phyloP scores from a whole-genome alignment of 2,113 vertebrate genomes.

The Panthera leo region DNA sequence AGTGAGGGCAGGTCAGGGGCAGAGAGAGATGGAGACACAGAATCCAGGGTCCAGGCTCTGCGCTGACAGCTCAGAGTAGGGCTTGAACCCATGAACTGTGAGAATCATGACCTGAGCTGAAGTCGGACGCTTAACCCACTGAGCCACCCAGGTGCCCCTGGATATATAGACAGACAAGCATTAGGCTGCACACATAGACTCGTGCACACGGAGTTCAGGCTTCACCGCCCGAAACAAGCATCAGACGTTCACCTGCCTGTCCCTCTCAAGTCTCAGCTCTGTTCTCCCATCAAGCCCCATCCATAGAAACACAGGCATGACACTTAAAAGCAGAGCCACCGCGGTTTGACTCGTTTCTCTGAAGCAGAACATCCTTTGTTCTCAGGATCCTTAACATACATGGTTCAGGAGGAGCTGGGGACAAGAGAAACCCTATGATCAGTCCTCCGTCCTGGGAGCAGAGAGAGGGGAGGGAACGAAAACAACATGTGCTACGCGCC shows the following conservation, averaged over 20 bases:
- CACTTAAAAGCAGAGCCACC: accelerated
- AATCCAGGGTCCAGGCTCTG: no score
- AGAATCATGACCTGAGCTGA: no score
- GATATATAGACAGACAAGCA: no score
- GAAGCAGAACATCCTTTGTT: background rate
- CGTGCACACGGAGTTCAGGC: accelerated
- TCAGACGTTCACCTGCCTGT: accelerated
- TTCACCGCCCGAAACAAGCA: accelerated
- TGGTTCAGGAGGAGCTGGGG: no score
- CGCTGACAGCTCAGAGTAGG: no score
- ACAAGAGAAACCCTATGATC: background rate
- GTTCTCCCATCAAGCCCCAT: accelerated
- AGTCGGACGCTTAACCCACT: no score
- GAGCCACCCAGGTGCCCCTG: no score
- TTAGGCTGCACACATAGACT: background rate
- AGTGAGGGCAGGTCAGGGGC: no score
- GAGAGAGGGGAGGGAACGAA: background rate
- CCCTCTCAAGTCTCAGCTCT: accelerated
- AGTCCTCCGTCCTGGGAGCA: no score
- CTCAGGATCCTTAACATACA: accelerated
- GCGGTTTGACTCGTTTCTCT: background rate
- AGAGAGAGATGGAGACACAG: no score
- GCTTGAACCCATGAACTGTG: no score
- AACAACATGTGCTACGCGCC: accelerated
- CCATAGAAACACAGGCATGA: accelerated